Evolutionary conservation across 2,797 vertebrate species (phyloP).

Genomic region (Scarus forsteni): DNA sequence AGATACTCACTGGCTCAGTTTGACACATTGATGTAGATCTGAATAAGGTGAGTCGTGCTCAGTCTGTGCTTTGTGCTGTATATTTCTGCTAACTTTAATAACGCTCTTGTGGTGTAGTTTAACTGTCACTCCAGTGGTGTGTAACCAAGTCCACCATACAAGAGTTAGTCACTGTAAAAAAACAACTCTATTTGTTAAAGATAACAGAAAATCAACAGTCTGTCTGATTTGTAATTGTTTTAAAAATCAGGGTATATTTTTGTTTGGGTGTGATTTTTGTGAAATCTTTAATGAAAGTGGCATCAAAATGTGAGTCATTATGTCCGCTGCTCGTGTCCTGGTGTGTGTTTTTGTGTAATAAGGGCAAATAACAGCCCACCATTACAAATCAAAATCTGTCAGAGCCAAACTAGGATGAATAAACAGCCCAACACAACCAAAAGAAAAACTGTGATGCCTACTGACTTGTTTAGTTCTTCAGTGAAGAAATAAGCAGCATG

Average conservation of each 20-base stretch:
- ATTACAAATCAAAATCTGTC: constrained; percentile 21
- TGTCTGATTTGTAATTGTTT: constrained; percentile 16
- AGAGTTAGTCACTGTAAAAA: constrained; percentile 42
- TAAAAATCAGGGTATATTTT: constrained; percentile 27
- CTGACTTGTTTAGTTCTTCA: constrained; percentile 28
- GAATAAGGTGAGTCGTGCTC: constrained; percentile 49
- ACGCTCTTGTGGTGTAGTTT: constrained; percentile 61
- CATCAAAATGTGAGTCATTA: constrained; percentile 1
- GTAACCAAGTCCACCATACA: constrained; percentile 51
- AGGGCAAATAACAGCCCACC: constrained; percentile 12
- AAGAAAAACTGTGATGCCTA: constrained; percentile 15
- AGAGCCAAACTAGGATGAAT: constrained; percentile 12
- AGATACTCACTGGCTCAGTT: constrained; percentile 49
- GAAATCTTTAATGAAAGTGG: constrained; percentile 15
- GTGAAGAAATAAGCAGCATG: constrained; percentile 44
- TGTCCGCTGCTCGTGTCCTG: constrained; percentile 21
- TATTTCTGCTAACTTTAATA: constrained; percentile 67
- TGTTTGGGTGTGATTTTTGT: constrained; percentile 19
- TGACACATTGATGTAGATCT: constrained; percentile 44
- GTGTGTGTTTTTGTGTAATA: constrained; percentile 4
- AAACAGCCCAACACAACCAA: constrained; percentile 45
- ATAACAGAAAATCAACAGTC: constrained; percentile 19
- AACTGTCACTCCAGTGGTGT: constrained; percentile 63
- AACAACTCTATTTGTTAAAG: constrained; percentile 16
- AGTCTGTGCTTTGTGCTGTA: constrained; percentile 72